Conservation (phyloP, 2,888 invertebrate genomes). For the Cataglyphis livida region DNA sequence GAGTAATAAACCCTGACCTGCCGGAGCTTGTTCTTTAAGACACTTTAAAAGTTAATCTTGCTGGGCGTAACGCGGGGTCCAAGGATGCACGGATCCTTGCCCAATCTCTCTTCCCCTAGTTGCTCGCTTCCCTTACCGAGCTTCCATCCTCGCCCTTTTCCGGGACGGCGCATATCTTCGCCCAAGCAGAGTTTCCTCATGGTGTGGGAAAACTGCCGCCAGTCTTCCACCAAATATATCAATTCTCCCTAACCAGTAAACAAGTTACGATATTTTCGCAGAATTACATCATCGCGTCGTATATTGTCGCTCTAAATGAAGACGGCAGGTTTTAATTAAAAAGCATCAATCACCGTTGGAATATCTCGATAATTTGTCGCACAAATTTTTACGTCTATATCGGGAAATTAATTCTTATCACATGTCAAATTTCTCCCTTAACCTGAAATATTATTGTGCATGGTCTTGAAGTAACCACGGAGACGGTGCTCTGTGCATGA, state of each 20-base stretch:
- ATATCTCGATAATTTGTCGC: neutral
- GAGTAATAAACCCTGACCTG: constrained; percentile 80
- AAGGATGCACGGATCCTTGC: constrained; percentile 59
- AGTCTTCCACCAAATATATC: constrained; percentile 60
- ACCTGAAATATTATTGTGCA: neutral
- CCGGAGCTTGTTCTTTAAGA: constrained; percentile 68
- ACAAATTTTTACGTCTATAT: neutral
- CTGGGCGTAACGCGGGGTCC: constrained; percentile 70
- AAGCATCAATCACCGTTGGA: constrained; percentile 9
- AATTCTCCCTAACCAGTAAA: neutral
- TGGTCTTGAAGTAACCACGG: constrained; percentile 51
- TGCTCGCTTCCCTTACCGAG: constrained; percentile 1
- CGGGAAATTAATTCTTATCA: neutral
- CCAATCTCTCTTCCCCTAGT: constrained; percentile 54
- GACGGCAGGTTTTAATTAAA: constrained; percentile 41
- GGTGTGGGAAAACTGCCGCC: constrained; percentile 55
- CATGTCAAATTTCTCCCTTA: neutral
- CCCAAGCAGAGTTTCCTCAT: constrained; percentile 42
- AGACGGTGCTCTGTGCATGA: constrained; percentile 18
- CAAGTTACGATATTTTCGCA: constrained; percentile 55
- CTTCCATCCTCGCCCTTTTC: constrained; percentile 49
- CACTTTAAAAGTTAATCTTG: constrained; percentile 81
- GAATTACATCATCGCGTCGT: constrained; percentile 56
- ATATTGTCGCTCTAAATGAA: constrained; percentile 47
- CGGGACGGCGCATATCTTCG: constrained; percentile 56